Conservation (phyloP, 2,113 vertebrate genomes). For the Nothocercus nigrocapillus region DNA sequence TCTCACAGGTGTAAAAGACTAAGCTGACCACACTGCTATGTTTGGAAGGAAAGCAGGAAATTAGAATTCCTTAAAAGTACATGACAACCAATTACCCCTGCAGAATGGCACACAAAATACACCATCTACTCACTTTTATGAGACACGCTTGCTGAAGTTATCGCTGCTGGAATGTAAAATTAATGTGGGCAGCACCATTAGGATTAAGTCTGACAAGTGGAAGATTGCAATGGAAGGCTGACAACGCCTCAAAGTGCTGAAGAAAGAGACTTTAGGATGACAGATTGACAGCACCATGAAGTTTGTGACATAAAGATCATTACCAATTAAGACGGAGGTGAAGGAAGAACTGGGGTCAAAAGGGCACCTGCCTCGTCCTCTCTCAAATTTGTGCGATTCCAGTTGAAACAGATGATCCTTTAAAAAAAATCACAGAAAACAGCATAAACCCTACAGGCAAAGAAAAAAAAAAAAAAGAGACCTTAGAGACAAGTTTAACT, state of each 20-base stretch:
- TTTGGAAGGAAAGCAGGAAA: slow-evolving; percentile 4
- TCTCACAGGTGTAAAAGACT: background rate
- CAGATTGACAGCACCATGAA: background rate
- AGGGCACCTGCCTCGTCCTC: slow-evolving; percentile 91
- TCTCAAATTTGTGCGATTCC: slow-evolving; percentile 84
- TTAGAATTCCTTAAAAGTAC: background rate
- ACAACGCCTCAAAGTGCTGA: background rate
- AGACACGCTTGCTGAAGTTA: background rate
- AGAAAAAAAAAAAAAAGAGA: background rate
- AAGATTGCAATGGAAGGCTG: slow-evolving; percentile 8
- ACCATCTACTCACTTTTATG: background rate
- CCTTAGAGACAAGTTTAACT: background rate
- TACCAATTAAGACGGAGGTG: slow-evolving; percentile 90
- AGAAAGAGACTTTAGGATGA: slow-evolving; percentile 1
- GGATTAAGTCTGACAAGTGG: background rate
- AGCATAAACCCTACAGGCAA: background rate
- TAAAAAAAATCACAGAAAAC: slow-evolving; percentile 28
- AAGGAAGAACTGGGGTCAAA: slow-evolving; percentile 91
- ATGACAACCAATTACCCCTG: background rate
- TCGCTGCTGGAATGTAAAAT: slow-evolving; percentile 9
- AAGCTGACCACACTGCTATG: background rate
- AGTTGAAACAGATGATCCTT: slow-evolving; percentile 87
- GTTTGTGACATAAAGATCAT: slow-evolving; percentile 58
- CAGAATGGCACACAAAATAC: background rate
- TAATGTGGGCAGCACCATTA: background rate